Percentiles rank a stretch among this genome's conserved stretches.
Evolutionary conservation across 2,888 invertebrate genomes (phyloP).

Genomic region (Ferdinandea cuprea): DNA sequence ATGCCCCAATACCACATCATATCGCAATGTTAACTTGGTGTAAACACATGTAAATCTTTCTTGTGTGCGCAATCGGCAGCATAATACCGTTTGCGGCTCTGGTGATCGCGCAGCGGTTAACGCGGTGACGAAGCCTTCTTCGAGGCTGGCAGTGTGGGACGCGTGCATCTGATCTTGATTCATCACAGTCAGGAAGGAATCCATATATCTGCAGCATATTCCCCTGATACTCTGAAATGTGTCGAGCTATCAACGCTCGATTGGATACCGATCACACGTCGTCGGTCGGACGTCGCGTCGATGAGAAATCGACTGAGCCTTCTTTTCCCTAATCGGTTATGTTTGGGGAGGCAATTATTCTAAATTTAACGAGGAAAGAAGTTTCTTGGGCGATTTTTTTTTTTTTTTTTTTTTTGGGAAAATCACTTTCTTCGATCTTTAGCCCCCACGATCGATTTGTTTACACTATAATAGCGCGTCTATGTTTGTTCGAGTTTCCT

Average conservation of each 20-base stretch:
- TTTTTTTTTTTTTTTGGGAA: too few relatives aligned
- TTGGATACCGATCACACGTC: constrained; percentile 55
- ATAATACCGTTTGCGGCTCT: constrained; percentile 50
- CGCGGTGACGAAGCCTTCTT: constrained; percentile 56
- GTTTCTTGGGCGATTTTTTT: constrained; percentile 20
- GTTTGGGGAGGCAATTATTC: constrained; percentile 51
- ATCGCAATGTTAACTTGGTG: constrained; percentile 71
- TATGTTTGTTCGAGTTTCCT: constrained; percentile 73
- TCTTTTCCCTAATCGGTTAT: constrained; percentile 42
- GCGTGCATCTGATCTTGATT: constrained; percentile 37
- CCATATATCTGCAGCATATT: constrained; percentile 11
- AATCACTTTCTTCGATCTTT: constrained; percentile 63
- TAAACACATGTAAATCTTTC: constrained; percentile 76
- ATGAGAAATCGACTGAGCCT: constrained; percentile 51
- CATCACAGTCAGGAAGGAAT: constrained; percentile 52
- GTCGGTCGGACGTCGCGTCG: constrained; percentile 54
- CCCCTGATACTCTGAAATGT: constrained; percentile 26
- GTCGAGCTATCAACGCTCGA: constrained; percentile 66
- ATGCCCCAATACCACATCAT: constrained; percentile 63
- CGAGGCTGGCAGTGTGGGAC: constrained; percentile 10
- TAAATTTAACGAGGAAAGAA: constrained; percentile 48
- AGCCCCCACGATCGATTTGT: constrained; percentile 49
- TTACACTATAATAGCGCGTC: constrained; percentile 66
- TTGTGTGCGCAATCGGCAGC: constrained; percentile 58
- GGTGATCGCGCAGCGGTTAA: constrained; percentile 61